Evolutionary conservation across 2,888 invertebrate species (phyloP), one percentile per base, ranked within the genome.

Genomic region (Drosophila longiperda): DNA sequence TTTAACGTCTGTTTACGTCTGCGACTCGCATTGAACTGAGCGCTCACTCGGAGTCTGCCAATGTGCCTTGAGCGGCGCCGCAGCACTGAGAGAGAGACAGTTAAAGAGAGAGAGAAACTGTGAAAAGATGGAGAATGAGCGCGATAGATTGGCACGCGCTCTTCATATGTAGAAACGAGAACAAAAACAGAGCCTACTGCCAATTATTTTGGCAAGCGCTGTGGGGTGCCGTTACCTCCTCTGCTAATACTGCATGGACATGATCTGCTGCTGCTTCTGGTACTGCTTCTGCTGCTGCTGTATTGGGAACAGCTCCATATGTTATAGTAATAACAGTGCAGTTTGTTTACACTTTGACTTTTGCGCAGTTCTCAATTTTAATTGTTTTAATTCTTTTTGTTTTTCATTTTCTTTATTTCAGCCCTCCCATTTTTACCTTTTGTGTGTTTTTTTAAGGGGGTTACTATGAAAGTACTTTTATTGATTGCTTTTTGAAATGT

Each of bases 1-100:
- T 7, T 5, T 2, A 38, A 82, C 91, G 90, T 85, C 91, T 64
- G 83, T 52, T 57, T 81, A 62, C 63, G 67, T 75, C 82, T 79
- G 76, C 82, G 82, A 67, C 67, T 91, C 84, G 76, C 80, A 78
- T 80, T 75, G 75, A 82, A 88, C 87, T 91, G 82, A 91, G 49
- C 66, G 69, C 65, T 67, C 57, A 34, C 58, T 57, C 34, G 58
- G 59, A 40, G 65, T 63, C 70, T 59, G 66, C n/a, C 50, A 42
- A 50, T 48, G 40, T 73, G 79, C 72, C 70, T 82, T 48, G 64
- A 67, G 65, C 65, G 29, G 8, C 38, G 57, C 34, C 48, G 36
- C 45, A 75, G 67, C 77, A 49, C 76, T 11, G 57, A 40, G 66
- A 48, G 53, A 68, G 66, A 64, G 66, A 29, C 9, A 49, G 29